phyloP scores from a whole-genome alignment of 2,888 invertebrate genomes.

The Drosophila merina region DNA sequence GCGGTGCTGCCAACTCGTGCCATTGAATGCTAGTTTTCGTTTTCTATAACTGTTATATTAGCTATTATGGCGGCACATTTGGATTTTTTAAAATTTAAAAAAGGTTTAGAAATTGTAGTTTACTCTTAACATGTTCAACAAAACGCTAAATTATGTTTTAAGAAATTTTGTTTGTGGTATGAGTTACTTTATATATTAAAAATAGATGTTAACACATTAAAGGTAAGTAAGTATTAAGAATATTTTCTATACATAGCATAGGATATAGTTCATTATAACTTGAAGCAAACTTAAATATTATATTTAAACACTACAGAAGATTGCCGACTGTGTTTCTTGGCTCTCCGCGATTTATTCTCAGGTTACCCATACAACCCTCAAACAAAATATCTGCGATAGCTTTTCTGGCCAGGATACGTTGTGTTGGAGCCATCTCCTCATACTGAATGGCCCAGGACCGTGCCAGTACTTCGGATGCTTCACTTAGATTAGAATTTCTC shows the following conservation, averaged over 20 bases:
- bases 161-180: not conserved
- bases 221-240: not conserved
- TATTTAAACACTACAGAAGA: constrained; percentile 7
- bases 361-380: constrained; percentile 79
- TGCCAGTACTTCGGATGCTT: constrained; percentile 73
- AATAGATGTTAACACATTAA: not conserved
- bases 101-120: too few species aligned
- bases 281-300: not conserved
- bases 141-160: too few species aligned
- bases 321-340: constrained; percentile 43
- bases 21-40: not conserved
- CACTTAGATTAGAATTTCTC: constrained; percentile 48
- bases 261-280: not conserved
- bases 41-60: not conserved
- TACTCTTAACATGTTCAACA: too few species aligned
- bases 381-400: constrained; percentile 81
- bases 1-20: not conserved
- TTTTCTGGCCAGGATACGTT: constrained; percentile 77
- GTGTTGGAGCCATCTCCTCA: constrained; percentile 74
- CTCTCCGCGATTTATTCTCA: constrained; percentile 67
- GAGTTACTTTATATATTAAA: not conserved
- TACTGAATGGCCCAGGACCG: constrained; percentile 81
- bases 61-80: too few species aligned
- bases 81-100: too few species aligned
- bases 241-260: not conserved